Percentiles rank a stretch among this genome's conserved stretches.
Conservation (phyloP, 1,140 invertebrate species). For the Aphis craccivora region DNA sequence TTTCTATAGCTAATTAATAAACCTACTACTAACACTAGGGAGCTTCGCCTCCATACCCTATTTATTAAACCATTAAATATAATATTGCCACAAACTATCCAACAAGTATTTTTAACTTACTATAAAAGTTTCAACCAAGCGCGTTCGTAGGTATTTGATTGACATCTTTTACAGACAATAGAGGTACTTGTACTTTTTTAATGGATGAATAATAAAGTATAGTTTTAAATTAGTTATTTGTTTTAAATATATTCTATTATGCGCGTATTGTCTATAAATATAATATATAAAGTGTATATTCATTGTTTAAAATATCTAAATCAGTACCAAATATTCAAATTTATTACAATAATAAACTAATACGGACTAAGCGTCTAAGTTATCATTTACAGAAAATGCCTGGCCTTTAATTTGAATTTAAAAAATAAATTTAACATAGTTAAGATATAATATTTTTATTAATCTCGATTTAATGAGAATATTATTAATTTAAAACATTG, state of each 20-base stretch:
- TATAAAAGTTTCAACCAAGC: neutral
- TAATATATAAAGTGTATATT: neutral
- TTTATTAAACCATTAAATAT: neutral
- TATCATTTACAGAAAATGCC: too few species aligned
- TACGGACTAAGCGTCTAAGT: too few species aligned
- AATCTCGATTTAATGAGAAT: too few species aligned
- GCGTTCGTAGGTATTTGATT: neutral
- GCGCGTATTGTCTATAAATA: too few species aligned
- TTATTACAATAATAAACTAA: too few species aligned
- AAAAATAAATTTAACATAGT: too few species aligned
- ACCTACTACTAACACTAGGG: neutral
- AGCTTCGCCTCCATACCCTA: neutral
- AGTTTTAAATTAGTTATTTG: neutral
- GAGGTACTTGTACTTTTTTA: neutral
- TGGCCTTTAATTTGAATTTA: too few species aligned
- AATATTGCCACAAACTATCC: neutral
- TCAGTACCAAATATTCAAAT: too few species aligned
- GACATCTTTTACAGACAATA: neutral
- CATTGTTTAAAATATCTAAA: neutral
- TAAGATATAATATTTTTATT: too few species aligned
- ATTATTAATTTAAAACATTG: too few species aligned
- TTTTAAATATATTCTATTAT: neutral
- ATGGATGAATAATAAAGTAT: neutral
- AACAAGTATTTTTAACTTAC: neutral
- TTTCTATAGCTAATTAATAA: neutral